Evolutionary conservation across 2,797 vertebrate species (phyloP).

Genomic region (Ptychadena robeensis): DNA sequence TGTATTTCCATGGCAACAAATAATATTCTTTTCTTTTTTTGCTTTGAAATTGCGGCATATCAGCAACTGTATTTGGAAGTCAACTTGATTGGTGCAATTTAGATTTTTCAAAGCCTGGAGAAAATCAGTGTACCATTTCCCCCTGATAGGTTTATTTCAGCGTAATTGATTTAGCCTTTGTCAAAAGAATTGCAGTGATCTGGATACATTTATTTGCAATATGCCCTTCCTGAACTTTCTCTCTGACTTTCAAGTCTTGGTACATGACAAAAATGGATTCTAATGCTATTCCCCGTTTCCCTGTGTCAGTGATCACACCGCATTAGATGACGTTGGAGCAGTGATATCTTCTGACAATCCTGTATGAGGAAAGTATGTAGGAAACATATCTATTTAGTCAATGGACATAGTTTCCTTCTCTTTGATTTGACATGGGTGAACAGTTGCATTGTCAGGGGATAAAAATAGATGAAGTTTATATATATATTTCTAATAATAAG

Average conservation of each 20-base stretch:
- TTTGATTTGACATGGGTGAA: background rate
- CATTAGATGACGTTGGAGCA: conserved; percentile 19
- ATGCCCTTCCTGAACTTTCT: conserved; percentile 21
- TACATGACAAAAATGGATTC: conserved; percentile 20
- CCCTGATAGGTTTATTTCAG: conserved; percentile 39
- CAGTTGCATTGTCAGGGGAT: background rate
- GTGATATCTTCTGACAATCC: conserved; percentile 24
- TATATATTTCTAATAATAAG: background rate
- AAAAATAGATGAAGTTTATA: background rate
- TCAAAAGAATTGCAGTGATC: conserved; percentile 41
- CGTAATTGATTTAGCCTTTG: conserved; percentile 37
- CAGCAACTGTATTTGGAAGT: conserved; percentile 1
- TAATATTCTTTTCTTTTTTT: background rate
- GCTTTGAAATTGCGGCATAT: conserved; percentile 7
- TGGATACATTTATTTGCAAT: conserved; percentile 36
- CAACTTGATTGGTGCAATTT: conserved; percentile 38
- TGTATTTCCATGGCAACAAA: background rate
- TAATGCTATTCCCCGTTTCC: conserved; percentile 18
- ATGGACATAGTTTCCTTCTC: background rate
- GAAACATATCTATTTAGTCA: background rate
- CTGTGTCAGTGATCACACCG: conserved; percentile 21
- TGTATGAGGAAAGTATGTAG: conserved; percentile 6
- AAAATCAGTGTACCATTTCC: conserved; percentile 26
- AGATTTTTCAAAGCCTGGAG: conserved; percentile 38
- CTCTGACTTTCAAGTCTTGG: conserved; percentile 28